Percentiles rank a stretch among this genome's conserved stretches.
Conservation (phyloP, 2,113 vertebrate genomes). For the Lophius piscatorius region DNA sequence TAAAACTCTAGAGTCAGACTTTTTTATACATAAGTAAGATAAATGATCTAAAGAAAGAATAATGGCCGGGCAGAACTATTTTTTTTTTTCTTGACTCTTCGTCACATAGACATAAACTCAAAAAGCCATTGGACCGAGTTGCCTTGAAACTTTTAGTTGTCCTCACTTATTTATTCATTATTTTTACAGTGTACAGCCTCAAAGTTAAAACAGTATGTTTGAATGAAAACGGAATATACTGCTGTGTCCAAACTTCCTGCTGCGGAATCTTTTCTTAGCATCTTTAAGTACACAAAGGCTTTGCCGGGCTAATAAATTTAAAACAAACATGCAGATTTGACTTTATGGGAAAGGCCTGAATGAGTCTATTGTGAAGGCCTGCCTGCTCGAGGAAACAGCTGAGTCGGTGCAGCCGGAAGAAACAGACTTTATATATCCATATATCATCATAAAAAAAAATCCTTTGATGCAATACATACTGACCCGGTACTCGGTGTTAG, state of each 20-base stretch:
- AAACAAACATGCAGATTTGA: constrained; percentile 7
- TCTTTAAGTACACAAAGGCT: not conserved
- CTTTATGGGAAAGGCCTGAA: not conserved
- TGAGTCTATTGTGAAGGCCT: not conserved
- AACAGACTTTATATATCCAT: not conserved
- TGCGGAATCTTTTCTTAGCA: not conserved
- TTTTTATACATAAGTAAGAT: too few relatives aligned
- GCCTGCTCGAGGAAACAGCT: not conserved
- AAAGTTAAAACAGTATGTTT: constrained; percentile 15
- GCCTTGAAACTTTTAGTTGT: too few relatives aligned
- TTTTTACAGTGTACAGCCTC: too few relatives aligned
- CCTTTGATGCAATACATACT: not conserved
- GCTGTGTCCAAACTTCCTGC: not conserved
- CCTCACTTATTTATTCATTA: too few relatives aligned
- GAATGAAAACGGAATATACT: constrained; percentile 19
- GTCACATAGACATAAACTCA: too few relatives aligned
- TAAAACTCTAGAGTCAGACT: too few relatives aligned
- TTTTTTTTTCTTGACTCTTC: too few relatives aligned
- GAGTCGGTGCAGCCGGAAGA: not conserved
- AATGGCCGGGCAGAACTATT: too few relatives aligned
- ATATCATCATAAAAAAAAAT: not conserved
- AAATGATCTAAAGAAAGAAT: too few relatives aligned
- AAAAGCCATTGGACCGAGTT: too few relatives aligned
- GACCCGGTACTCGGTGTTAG: not conserved
- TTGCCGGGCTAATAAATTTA: constrained; percentile 6